These are phyloP conservation scores for Furnarius figulus DNA, from an alignment of 2,113 vertebrate genomes.

Conservation along the genomic window DNA sequence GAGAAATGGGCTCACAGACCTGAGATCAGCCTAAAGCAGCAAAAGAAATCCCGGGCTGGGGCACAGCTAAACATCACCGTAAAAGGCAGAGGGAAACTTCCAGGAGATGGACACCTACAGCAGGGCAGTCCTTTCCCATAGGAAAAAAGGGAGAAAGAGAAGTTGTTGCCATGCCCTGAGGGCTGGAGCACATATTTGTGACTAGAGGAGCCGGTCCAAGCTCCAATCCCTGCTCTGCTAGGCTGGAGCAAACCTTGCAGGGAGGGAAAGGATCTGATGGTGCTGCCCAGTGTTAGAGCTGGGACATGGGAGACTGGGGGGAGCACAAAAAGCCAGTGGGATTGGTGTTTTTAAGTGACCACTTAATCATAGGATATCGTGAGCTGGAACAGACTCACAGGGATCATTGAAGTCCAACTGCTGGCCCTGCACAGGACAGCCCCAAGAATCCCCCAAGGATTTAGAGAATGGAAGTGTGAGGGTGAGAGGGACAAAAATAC, in stretches of 20 bases:
- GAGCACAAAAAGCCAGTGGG: neutral
- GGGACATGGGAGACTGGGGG: neutral
- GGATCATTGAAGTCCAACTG: neutral
- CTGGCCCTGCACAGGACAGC: neutral
- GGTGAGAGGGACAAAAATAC: neutral
- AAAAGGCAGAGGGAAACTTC: neutral
- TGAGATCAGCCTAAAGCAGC: neutral
- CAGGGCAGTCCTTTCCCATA: neutral
- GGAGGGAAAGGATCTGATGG: fast-evolving
- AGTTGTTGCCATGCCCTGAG: neutral
- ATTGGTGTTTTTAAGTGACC: neutral
- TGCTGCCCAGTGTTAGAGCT: neutral
- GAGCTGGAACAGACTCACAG: neutral
- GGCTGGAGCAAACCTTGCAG: neutral
- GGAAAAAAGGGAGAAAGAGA: neutral
- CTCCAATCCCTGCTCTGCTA: neutral
- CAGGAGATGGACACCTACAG: neutral
- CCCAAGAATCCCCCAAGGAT: neutral
- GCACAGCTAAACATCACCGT: neutral
- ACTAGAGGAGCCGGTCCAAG: neutral
- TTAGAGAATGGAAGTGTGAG: neutral
- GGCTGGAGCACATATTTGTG: neutral
- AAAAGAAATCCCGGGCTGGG: neutral
- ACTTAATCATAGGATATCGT: neutral
- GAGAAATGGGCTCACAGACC: neutral